Evolutionary conservation across 2,113 vertebrate species (phyloP).

Genomic region (Tupaia chinensis): DNA sequence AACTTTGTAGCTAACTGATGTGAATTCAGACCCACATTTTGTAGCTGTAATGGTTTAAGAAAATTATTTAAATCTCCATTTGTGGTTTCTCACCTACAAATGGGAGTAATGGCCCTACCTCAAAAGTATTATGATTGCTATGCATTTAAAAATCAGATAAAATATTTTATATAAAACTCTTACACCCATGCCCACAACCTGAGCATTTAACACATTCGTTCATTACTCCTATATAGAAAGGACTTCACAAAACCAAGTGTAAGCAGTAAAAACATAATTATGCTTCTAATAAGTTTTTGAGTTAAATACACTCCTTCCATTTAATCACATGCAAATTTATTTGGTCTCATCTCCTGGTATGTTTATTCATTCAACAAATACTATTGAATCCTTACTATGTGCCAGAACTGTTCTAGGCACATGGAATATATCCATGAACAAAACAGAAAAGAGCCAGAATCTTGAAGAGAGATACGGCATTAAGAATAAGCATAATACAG

Average conservation of each 20-base stretch:
- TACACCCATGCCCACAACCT: neutral
- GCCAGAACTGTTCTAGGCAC: neutral
- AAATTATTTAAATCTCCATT: neutral
- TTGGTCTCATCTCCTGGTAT: neutral
- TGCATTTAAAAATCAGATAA: constrained; percentile 30
- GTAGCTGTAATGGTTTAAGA: neutral
- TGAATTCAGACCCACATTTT: neutral
- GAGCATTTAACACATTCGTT: neutral
- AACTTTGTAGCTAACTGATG: neutral
- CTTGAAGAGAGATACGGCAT: neutral
- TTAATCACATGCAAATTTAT: neutral
- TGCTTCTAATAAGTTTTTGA: neutral
- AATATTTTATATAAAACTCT: neutral
- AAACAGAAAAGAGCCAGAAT: neutral
- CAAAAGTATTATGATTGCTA: neutral
- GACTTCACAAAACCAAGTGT: neutral
- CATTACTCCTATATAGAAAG: neutral
- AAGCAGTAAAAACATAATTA: neutral
- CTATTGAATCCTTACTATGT: neutral
- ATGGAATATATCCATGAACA: neutral
- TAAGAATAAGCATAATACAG: neutral
- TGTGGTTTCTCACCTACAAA: neutral
- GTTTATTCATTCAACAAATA: neutral
- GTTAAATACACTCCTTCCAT: neutral
- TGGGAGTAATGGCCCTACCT: neutral